Evolutionary conservation across 1,140 invertebrate species (phyloP).

Genomic region (Chymomyza costata): DNA sequence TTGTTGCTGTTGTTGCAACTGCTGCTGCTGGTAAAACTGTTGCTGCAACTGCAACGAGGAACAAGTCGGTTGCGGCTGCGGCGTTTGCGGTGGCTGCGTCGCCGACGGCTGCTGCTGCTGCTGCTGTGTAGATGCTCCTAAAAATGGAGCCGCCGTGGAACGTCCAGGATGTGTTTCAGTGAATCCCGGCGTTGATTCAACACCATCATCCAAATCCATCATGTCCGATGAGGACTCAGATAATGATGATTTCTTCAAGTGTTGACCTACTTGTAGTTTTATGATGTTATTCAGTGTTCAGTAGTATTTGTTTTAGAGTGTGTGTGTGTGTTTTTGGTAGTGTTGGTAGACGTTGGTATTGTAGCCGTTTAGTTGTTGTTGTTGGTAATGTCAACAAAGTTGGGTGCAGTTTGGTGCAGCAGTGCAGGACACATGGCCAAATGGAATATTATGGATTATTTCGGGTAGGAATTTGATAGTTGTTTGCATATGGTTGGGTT

Average conservation of each 20-base stretch:
- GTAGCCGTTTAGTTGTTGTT: not conserved
- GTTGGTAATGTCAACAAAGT: slow-evolving; percentile 8
- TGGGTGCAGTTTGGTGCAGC: slow-evolving; percentile 20
- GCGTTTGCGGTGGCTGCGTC: slow-evolving; percentile 39
- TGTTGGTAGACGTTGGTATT: slow-evolving; percentile 3
- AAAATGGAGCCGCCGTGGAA: slow-evolving; percentile 71
- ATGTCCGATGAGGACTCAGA: slow-evolving; percentile 96
- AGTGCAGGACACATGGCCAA: slow-evolving; percentile 21
- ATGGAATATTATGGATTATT: slow-evolving; percentile 8
- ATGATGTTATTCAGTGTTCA: slow-evolving; percentile 67
- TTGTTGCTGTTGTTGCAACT: slow-evolving; percentile 23
- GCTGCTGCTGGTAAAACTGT: slow-evolving; percentile 18
- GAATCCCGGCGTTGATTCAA: slow-evolving; percentile 83
- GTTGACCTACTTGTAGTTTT: slow-evolving; percentile 82
- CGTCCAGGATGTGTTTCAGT: slow-evolving; percentile 72
- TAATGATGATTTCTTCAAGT: slow-evolving; percentile 92
- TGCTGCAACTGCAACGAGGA: slow-evolving; percentile 16
- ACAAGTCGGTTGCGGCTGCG: slow-evolving; percentile 34
- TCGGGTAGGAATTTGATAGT: slow-evolving; percentile 21
- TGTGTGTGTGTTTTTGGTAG: slow-evolving; percentile 23
- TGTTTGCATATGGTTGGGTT: slow-evolving; percentile 1
- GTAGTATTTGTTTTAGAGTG: slow-evolving; percentile 21
- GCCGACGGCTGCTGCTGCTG: slow-evolving; percentile 41
- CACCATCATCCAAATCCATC: slow-evolving; percentile 95
- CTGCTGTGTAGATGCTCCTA: slow-evolving; percentile 57